A percentile compares a stretch with the other conserved stretches of the same genome.
phyloP scores from a whole-genome alignment of 2,113 vertebrate genomes.

The Nettapus auritus region DNA sequence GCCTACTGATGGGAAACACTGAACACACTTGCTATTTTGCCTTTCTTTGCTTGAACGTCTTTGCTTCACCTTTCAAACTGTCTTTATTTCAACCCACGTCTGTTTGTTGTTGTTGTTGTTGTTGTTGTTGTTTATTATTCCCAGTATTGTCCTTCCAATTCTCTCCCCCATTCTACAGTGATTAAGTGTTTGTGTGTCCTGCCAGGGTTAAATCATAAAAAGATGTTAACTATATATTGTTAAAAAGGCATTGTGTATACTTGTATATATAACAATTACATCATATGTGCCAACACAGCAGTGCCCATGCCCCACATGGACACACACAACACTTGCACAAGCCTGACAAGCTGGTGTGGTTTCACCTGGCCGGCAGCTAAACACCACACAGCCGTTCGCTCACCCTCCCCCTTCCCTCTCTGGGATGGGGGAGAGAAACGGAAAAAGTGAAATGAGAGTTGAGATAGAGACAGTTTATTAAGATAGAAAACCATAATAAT shows the following conservation, averaged over 20 bases:
- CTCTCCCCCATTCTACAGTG: not conserved
- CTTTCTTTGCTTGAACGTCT: not conserved
- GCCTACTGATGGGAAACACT: not conserved
- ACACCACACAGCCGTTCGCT: no score
- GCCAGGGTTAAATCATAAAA: not conserved
- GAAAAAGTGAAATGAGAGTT: no score
- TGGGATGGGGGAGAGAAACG: no score
- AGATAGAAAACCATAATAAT: no score
- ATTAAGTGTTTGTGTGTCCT: not conserved
- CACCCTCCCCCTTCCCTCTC: no score
- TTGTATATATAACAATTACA: no score
- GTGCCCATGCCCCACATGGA: no score
- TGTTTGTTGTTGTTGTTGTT: not conserved
- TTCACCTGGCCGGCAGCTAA: no score
- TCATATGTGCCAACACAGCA: no score
- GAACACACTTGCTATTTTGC: not conserved
- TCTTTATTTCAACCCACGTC: not conserved
- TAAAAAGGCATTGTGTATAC: not conserved
- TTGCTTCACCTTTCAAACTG: not conserved
- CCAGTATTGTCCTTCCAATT: not conserved
- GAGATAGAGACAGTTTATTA: no score
- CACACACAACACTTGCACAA: no score
- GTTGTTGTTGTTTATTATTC: not conserved
- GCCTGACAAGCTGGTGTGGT: no score
- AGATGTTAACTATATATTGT: not conserved